phyloP scores from a whole-genome alignment of 2,888 invertebrate genomes.

The Rotaria sp. region DNA sequence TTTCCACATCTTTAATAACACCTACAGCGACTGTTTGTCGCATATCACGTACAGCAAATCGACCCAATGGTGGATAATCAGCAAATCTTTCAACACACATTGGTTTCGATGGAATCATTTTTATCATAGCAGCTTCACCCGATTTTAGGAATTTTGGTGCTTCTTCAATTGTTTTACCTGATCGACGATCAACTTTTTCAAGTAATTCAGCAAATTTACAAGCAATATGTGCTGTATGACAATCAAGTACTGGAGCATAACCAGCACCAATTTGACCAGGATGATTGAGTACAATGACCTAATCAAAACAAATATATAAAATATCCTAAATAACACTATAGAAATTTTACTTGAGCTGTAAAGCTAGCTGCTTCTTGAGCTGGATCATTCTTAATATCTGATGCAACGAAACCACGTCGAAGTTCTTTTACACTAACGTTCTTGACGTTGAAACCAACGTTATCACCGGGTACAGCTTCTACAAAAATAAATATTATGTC shows the following conservation, averaged over 20 bases:
- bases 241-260: conserved; percentile 97
- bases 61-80: conserved; percentile 88
- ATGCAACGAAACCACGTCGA: conserved; percentile 95
- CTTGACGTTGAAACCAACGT: conserved; percentile 99
- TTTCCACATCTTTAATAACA: conserved; percentile 69
- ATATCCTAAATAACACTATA: too few species aligned
- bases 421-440: conserved; percentile 99
- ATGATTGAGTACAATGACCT: conserved; percentile 85
- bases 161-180: conserved; percentile 65
- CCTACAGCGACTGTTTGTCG: conserved; percentile 97
- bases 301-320: too few species aligned
- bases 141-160: conserved; percentile 86
- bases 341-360: conserved; percentile 73
- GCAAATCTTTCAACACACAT: conserved; percentile 97
- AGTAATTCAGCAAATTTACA: conserved; percentile 98
- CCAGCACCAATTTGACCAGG: conserved; percentile 98
- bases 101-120: conserved; percentile 84
- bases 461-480: conserved; percentile 95
- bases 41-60: conserved; percentile 99
- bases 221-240: conserved; percentile 99
- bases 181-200: conserved; percentile 97
- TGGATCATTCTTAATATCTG: conserved; percentile 92
- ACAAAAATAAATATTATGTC: conserved; percentile 46
- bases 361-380: conserved; percentile 94
- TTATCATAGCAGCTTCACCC: conserved; percentile 90